Conservation (phyloP, 92 coral and sea anemone genomes). For the Zoanthus gigantus region DNA sequence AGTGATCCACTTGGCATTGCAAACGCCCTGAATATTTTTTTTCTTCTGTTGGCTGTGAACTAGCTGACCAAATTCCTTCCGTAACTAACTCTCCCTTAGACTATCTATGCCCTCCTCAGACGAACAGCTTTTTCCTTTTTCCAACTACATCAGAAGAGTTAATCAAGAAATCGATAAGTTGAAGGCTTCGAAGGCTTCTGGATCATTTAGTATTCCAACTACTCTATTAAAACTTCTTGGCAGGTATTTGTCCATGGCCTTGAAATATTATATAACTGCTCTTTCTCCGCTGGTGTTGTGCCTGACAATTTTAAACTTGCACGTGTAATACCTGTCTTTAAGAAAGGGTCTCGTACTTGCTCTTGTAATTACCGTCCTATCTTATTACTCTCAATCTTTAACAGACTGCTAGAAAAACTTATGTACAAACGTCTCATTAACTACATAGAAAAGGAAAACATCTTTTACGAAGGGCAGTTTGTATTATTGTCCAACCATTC, state of each 20-base stretch:
- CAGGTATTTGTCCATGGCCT: conserved; percentile 2
- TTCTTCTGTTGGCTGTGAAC: conserved; percentile 14
- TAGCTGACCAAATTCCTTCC: neutral
- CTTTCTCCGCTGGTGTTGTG: neutral
- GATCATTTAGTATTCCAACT: neutral
- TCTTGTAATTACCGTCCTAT: conserved; percentile 62
- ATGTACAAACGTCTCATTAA: conserved; percentile 21
- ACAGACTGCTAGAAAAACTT: conserved; percentile 57
- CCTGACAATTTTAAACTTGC: neutral
- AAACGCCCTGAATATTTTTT: conserved; percentile 19
- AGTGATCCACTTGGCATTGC: conserved; percentile 16
- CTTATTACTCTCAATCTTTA: neutral
- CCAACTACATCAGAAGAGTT: conserved; percentile 19
- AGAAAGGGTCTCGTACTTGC: too few relatives aligned
- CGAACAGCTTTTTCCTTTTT: neutral
- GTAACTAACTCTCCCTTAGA: neutral
- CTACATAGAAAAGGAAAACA: too few relatives aligned
- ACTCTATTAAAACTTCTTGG: neutral
- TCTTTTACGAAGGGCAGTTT: conserved; percentile 59
- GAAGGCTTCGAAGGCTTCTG: conserved; percentile 14
- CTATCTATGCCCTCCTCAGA: conserved; percentile 4
- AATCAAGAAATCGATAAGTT: neutral
- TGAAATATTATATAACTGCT: neutral
- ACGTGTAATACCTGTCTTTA: neutral
- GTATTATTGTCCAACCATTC: conserved; percentile 48